Base-by-base conservation (phyloP, 2,888 invertebrate species). In the Entomobrya proxima region DNA sequence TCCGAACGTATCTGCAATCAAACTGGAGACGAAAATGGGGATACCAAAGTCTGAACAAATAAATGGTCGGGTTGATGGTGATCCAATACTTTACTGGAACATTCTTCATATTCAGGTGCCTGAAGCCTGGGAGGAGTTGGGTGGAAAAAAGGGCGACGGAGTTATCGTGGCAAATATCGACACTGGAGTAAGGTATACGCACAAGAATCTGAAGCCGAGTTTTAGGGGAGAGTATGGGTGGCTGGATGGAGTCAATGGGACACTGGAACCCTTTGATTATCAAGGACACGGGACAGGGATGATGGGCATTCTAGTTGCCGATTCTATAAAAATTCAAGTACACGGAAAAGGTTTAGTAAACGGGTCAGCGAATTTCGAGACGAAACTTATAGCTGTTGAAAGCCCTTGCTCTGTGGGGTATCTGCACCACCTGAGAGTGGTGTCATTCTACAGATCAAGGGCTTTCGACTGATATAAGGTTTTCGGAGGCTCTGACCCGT, bases 171-270 rank as follows among this genome's bases (percentile, higher is more conserved):
- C 47, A 0, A 55, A 30, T 0, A 75, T 82, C 9, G 82, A 75
- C 64, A 82, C 74, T 4, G 82, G 82, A 18, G 82, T 75, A 1
- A 13, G 61, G 47, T 11, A 15, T 7, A 75, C 82, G 18, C 82
- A 82, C 50, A 35, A 74, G 61, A 27, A 47, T 32, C 50, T 82
- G 0, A 13, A n/a, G 11, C 61, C 55, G 35, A 81, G 58, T 24
- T 81, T 58, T 40, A 5, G 72, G 0, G 81, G 81, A 11, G 32
- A 40, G 9, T 35, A 44, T 52, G 11, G 47, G 18, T 40, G 80
- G 80, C 7, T 78, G 78, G 78, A 55, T 55, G 82, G 75, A 24
- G 74, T 75, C 15, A n/a, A n/a, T n/a, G 9, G 37, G 30, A n/a
- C 11, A 37, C 55, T 35, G 15, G 47, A 58, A 7, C 74, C 74